Conservation (phyloP, 2,888 invertebrate genomes). For the Eristalis tenax region DNA sequence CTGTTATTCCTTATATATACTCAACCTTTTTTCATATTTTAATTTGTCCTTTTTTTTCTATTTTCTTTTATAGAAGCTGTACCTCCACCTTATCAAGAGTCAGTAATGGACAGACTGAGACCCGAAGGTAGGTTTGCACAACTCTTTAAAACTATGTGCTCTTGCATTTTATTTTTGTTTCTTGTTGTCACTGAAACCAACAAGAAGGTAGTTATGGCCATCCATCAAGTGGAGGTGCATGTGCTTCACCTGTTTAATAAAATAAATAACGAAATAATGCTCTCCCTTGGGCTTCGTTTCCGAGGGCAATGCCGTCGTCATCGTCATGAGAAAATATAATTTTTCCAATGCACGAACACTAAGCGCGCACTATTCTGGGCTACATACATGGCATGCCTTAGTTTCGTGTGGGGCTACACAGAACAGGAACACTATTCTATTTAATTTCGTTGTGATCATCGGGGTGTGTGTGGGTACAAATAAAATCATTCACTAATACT, state of each 20-base stretch:
- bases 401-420: slow-evolving; percentile 19
- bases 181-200: background rate
- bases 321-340: slow-evolving; percentile 3
- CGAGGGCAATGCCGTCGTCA: slow-evolving; percentile 23
- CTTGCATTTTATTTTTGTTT: background rate
- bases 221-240: slow-evolving; percentile 10
- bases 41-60: background rate
- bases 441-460: slow-evolving; percentile 11
- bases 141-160: background rate
- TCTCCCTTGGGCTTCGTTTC: background rate
- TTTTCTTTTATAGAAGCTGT: slow-evolving; percentile 87
- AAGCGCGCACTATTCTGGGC: background rate
- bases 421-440: slow-evolving; percentile 6
- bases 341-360: slow-evolving; percentile 24
- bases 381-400: slow-evolving; percentile 21
- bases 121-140: slow-evolving; percentile 85
- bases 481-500: slow-evolving; percentile 52
- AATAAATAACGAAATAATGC: background rate
- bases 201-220: background rate
- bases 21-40: background rate
- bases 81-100: slow-evolving; percentile 91
- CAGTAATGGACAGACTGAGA: slow-evolving; percentile 87
- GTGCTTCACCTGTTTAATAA: slow-evolving; percentile 10
- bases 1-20: too few species aligned
- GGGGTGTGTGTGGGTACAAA: slow-evolving; percentile 33